phyloP scores from a whole-genome alignment of 2,113 vertebrate species.

The Pantherophis guttatus region DNA sequence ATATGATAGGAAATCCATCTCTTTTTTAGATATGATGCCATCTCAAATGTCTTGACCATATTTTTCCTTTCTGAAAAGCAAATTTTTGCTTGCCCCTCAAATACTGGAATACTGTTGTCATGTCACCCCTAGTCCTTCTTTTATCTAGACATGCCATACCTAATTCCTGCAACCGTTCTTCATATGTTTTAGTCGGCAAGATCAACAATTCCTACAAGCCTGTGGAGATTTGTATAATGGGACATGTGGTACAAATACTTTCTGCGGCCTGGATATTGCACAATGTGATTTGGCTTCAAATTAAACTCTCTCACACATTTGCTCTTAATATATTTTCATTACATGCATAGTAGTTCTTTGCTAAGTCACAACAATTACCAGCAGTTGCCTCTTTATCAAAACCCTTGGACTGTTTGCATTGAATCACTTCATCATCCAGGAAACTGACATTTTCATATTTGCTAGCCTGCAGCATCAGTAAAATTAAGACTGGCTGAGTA shows the following conservation, averaged over 20 bases:
- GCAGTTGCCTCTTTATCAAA: slow-evolving; percentile 59
- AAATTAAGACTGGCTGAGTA: slow-evolving; percentile 69
- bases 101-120: not conserved
- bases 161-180: not conserved
- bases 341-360: slow-evolving; percentile 49
- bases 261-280: slow-evolving; percentile 34
- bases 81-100: not conserved
- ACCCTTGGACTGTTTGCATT: slow-evolving; percentile 47
- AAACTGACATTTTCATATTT: slow-evolving; percentile 66
- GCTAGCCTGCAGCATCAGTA: slow-evolving; percentile 68
- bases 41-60: not conserved
- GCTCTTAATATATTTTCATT: slow-evolving; percentile 9
- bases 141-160: not conserved
- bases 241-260: not conserved
- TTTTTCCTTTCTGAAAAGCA: not conserved
- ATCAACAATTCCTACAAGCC: not conserved
- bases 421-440: slow-evolving; percentile 56
- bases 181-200: not conserved
- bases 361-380: slow-evolving; percentile 50
- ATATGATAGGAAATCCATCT: not conserved
- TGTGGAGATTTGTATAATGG: slow-evolving; percentile 37
- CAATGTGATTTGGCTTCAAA: slow-evolving; percentile 49
- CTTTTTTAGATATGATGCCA: not conserved
- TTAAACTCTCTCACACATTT: not conserved
- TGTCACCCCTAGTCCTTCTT: not conserved